These are phyloP conservation scores for Erynnis tages DNA, from an alignment of 2,888 invertebrate genomes.

Conservation along the genomic window DNA sequence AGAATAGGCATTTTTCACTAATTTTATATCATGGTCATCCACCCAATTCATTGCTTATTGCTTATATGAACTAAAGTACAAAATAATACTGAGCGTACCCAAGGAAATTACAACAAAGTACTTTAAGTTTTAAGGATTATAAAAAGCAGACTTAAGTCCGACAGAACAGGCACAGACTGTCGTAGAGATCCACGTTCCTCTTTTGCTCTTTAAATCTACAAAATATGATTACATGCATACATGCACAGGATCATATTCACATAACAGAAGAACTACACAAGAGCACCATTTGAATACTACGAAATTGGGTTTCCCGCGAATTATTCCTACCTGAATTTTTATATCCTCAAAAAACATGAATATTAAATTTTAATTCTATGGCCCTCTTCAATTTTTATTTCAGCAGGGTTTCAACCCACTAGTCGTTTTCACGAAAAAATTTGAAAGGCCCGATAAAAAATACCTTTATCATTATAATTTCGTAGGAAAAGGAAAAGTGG, in stretches of 20 bases:
- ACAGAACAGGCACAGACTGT: too few relatives aligned
- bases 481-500: slow-evolving; percentile 9
- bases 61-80: too few relatives aligned
- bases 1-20: too few relatives aligned
- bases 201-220: too few relatives aligned
- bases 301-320: slow-evolving; percentile 3
- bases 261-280: not conserved
- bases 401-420: not conserved
- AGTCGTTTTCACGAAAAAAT: slow-evolving; percentile 20
- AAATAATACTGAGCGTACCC: too few relatives aligned
- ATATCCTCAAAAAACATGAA: slow-evolving; percentile 32
- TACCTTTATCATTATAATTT: slow-evolving; percentile 30
- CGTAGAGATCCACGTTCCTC: too few relatives aligned
- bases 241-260: slow-evolving; percentile 4
- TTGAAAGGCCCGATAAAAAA: slow-evolving; percentile 28
- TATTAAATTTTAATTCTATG: slow-evolving; percentile 43
- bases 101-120: too few relatives aligned
- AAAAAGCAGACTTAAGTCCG: too few relatives aligned
- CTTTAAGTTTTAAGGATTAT: too few relatives aligned
- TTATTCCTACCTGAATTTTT: slow-evolving; percentile 7
- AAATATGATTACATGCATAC: too few relatives aligned
- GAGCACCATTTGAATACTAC: slow-evolving; percentile 1
- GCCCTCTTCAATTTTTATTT: slow-evolving; percentile 6
- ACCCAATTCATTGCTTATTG: too few relatives aligned
- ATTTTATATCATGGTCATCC: too few relatives aligned